phyloP scores from a whole-genome alignment of 2,888 invertebrate species.

The Oeneis ivallda region DNA sequence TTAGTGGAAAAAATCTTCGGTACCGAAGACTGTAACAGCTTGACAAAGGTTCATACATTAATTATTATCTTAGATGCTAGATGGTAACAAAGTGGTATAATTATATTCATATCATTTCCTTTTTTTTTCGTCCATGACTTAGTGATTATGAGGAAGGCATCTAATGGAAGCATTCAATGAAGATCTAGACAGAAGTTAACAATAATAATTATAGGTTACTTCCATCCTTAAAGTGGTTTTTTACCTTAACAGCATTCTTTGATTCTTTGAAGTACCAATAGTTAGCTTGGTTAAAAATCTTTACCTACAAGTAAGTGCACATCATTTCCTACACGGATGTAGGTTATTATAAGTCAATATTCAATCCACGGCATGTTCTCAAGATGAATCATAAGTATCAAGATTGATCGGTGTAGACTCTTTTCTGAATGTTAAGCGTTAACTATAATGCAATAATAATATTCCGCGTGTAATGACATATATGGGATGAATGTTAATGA shows the following conservation, averaged over 20 bases:
- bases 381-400: conserved; percentile 39
- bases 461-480: conserved; percentile 24
- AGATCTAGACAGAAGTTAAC: no score
- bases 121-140: not conserved
- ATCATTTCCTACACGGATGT: conserved; percentile 43
- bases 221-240: not conserved
- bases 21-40: no score
- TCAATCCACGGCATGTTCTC: conserved; percentile 36
- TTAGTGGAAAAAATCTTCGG: no score
- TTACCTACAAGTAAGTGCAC: conserved; percentile 28
- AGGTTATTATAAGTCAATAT: conserved; percentile 39
- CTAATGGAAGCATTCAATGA: not conserved
- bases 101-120: not conserved
- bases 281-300: conserved; percentile 11
- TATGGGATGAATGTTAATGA: conserved; percentile 16
- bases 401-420: conserved; percentile 35
- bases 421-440: conserved; percentile 36
- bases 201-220: conserved; percentile 13
- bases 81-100: not conserved
- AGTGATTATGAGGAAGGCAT: not conserved
- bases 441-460: conserved; percentile 25
- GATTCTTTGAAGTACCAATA: conserved; percentile 5
- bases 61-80: not conserved
- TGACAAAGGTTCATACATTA: no score
- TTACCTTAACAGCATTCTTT: conserved; percentile 9